Evolutionary conservation across 2,113 vertebrate genomes (phyloP), one percentile per base, ranked within the genome.

Genomic region (Cairina moschata): DNA sequence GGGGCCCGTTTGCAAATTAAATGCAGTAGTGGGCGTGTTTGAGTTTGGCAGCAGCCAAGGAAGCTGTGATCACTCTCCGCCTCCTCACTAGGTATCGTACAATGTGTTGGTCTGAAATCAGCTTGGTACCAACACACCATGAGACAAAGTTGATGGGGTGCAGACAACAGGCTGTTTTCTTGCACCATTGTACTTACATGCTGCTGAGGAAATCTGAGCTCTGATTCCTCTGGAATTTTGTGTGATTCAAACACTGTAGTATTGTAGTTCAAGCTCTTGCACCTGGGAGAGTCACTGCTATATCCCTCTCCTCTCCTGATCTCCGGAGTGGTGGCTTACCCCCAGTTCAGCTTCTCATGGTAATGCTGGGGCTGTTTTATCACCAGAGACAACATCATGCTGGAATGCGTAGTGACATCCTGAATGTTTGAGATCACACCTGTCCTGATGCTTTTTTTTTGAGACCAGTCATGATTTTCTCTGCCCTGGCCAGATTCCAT

Each of bases 21-120:
- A 89, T 65, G 69, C 63, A 84, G 77, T 54, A 56, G 67, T 93
- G 80, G 91, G 92, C 4, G 54, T 92, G 48, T 91, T 91, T 59
- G 91, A 85, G 71, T 90, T 83, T 91, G 62, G 44, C 46, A 87
- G 77, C 86, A 92, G 66, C 77, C 55, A 66, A 55, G 83, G 74
- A 95, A 94, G 71, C 77, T 91, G 81, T 46, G 88, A 80, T 87
- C 62, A 88, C 80, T 60, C 83, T 85, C 91, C 95, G 83, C 74
- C 69, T 87, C 63, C 58, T 89, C 36, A 17, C 34, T 91, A 68
- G 50, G 58, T 52, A 12, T 36, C 67, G 77, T 83, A 58, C 62
- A 32, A 16, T 21, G 28, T 40, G 4, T 68, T 95, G 71, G 16
- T 93, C 81, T 95, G 86, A 76, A 95, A 76, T 66, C 36, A 73